Evolutionary conservation across 2,888 invertebrate species (phyloP), one percentile per base, ranked within the genome.

Genomic region (Macaria liturata): DNA sequence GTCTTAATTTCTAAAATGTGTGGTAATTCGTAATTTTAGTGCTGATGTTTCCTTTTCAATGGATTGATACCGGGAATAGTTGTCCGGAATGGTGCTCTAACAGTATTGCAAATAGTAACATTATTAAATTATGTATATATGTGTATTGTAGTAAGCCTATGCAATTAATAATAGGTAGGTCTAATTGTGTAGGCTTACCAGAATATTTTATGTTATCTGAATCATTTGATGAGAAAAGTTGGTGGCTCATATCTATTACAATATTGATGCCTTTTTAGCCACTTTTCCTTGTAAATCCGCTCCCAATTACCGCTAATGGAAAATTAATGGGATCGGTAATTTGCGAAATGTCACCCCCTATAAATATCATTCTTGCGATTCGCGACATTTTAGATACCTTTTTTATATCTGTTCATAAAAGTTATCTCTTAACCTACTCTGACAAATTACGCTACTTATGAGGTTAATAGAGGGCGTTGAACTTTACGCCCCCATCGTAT

Each of bases 311-410:
- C 77, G 78, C 85, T 91, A 91, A 91, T 90, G 88, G 83, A 88
- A 88, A 85, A 84, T 89, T 89, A 89, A 91, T 91, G 91, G 82
- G 80, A 76, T 74, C 73, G 72, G 87, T 87, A 89, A 90, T 91
- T 89, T 89, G 84, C 76, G 77, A 85, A 90, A 91, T 88, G 88
- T 81, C 89, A 84, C 78, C 78, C 80, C 76, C 77, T 78, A 79
- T 84, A 84, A 86, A 86, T 84, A 83, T 83, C 84, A 84, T 73
- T 75, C 70, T 73, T 70, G 74, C 69, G 66, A 69, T 69, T 71
- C 68, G 74, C 73, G 84, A 80, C 81, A 82, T 85, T 85, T 78
- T 71, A 73, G 71, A 72, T 74, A 74, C 72, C 74, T 77, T 76
- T 76, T 75, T 74, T 76, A 71, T 62, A 62, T 61, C 67, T 65